Base-by-base conservation (phyloP, 2,113 vertebrate species). In the Polypterus bichir region DNA sequence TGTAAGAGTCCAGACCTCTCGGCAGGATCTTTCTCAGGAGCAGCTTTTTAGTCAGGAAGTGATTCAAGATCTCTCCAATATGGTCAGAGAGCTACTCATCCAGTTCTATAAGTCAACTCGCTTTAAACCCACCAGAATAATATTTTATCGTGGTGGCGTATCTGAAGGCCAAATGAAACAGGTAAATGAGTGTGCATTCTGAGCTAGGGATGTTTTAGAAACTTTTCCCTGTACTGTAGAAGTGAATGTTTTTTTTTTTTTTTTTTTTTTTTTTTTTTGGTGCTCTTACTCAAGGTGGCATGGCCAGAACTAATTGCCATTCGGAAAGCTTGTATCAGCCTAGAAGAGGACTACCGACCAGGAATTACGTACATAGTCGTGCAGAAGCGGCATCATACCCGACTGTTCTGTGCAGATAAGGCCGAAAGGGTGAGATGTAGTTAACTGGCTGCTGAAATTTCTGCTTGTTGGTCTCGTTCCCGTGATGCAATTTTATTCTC, bases 311-410 rank as follows among this genome's bases (percentile, higher is more conserved):
- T 99, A 60, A 97, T 99, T 1, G 95, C 96, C 57, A 99, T 99
- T 74, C 89, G 96, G 72, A 98, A 99, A 77, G 96, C 96, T 7
- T 99, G 96, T 52, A 98, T 99, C 77, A 97, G 94, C 74, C 83
- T 99, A 81, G 96, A 99, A 70, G 96, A 99, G 81, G 96, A 98
- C 70, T 99, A 99, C 27, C 79, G 95, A 71, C 96, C 96, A 3
- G 96, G 96, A 62, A 99, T 99, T 74, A 98, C 96, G 49, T 99
- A 98, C 76, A 97, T 99, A n/a, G 95, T 98, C 66, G 96, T 99
- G 60, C 96, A 99, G 84, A 99, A 98, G 68, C 91, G 96, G 47
- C 96, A 99, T 71, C 96, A 99, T 79, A 99, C 96, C 8, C 83
- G 96, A 47, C 92, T 99, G 6, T 99, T 99, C 82, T 99, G 96